Evolutionary conservation across 2,797 vertebrate species (phyloP).

Genomic region (Micrastur ruficollis): DNA sequence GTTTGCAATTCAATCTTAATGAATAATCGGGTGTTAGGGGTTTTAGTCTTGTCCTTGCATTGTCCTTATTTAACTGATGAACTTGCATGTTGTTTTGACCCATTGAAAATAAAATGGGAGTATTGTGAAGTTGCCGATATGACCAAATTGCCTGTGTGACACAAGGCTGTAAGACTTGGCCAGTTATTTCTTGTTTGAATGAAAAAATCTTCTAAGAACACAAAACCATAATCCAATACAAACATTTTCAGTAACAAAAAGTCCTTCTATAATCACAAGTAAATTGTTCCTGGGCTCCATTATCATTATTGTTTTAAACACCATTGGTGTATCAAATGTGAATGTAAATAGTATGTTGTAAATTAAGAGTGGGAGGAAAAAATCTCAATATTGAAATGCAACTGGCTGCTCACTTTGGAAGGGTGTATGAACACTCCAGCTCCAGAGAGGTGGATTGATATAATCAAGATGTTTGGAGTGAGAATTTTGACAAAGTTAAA

Average conservation of each 20-base stretch:
- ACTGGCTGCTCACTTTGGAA: not conserved
- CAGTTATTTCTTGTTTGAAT: not conserved
- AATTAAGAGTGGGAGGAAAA: not conserved
- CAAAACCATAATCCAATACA: constrained; percentile 7
- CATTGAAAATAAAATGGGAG: not conserved
- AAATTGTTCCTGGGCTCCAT: not conserved
- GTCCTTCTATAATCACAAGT: not conserved
- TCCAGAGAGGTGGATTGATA: not conserved
- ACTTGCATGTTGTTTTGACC: not conserved
- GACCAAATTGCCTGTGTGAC: not conserved
- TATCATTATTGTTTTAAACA: constrained; percentile 9
- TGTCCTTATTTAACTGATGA: not conserved
- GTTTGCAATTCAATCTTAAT: not conserved
- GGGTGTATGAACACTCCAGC: not conserved
- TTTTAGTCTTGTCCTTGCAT: not conserved
- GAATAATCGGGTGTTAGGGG: not conserved
- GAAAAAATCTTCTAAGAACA: not conserved
- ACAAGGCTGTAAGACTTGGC: not conserved
- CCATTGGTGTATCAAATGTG: not conserved
- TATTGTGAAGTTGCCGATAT: not conserved
- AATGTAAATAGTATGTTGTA: constrained; percentile 21
- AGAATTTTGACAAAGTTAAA: not conserved
- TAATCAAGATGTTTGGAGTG: not conserved
- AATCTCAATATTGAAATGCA: not conserved
- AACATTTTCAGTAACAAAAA: constrained; percentile 15